Conservation (phyloP, 35 echinoderm and acorn worm genomes). For the Apostichopus parvimensis region DNA sequence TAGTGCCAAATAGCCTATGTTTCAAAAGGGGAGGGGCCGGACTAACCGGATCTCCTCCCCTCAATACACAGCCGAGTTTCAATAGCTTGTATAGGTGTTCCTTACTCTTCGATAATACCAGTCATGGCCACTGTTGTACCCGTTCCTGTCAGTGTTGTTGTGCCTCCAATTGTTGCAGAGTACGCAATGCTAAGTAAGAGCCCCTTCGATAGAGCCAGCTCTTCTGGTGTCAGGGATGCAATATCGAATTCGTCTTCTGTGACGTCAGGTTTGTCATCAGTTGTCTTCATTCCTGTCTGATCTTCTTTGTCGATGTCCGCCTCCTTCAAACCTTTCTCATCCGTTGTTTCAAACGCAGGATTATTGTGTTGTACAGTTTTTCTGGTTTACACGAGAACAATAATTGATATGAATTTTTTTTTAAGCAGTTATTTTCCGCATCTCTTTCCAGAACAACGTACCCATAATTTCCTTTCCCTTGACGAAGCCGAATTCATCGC, state of each 20-base stretch:
- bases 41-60: too few species aligned
- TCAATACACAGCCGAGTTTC: too few species aligned
- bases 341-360: neutral
- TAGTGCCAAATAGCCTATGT: too few species aligned
- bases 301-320: neutral
- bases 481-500: too few species aligned
- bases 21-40: too few species aligned
- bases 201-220: constrained; percentile 71
- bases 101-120: constrained; percentile 78
- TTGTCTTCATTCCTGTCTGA: neutral
- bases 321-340: neutral
- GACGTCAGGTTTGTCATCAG: neutral
- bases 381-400: too few species aligned
- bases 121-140: constrained; percentile 73
- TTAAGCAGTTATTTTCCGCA: too few species aligned
- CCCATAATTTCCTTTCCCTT: too few species aligned
- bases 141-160: constrained; percentile 81
- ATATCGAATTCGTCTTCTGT: constrained; percentile 29
- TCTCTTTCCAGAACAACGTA: too few species aligned
- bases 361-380: neutral
- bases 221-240: constrained; percentile 33
- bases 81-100: neutral
- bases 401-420: too few species aligned
- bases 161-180: constrained; percentile 85
- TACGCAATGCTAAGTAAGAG: constrained; percentile 73